Evolutionary conservation across 2,888 invertebrate genomes (phyloP), one percentile per base, ranked within the genome.

Genomic region (Pristionchus fissidentatus): DNA sequence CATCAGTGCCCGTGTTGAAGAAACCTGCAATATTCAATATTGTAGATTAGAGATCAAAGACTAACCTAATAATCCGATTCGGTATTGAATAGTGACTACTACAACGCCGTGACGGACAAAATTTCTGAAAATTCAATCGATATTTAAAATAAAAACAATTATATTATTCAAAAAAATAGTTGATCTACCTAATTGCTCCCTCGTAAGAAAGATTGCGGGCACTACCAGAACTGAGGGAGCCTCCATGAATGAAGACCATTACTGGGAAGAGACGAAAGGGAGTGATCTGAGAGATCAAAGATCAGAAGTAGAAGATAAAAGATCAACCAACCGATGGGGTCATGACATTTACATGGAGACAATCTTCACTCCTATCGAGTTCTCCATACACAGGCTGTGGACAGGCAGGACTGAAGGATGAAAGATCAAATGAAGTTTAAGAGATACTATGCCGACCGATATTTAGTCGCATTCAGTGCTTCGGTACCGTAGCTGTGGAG

Each of bases 271-370:
- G 49, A 15, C 13, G 10, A 49, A 15, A 19, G 10, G 49, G 49
- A 49, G 19, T 10, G 49, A 49, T 49, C 49, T 49, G 19, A 10
- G 19, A 49, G 49, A 19, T 49, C n/a, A 49, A 10, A 15, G 19
- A 49, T 49, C 49, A 19, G 19, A 15, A 15, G 49, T 15, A 49
- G 10, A 19, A 10, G 10, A 10, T 10, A 19, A 19, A 15, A 49
- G 10, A 19, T 10, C 10, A 10, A 62, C 62, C 32, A 19, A 62
- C 62, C 8, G 26, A 15, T 13, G 62, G 62, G 13, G 62, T 62
- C 8, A 62, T 62, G n/a, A 62, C 32, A n/a, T 62, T 62, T 8
- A 62, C 13, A 62, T 62, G n/a, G 62, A 62, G 62, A 29, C 62
- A 62, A 29, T 62, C 62, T 62, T 62, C 62, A 62, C 26, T 62